Evolutionary conservation across 2,888 invertebrate genomes (phyloP), one percentile per base, ranked within the genome.

Genomic region (Macaria notata): DNA sequence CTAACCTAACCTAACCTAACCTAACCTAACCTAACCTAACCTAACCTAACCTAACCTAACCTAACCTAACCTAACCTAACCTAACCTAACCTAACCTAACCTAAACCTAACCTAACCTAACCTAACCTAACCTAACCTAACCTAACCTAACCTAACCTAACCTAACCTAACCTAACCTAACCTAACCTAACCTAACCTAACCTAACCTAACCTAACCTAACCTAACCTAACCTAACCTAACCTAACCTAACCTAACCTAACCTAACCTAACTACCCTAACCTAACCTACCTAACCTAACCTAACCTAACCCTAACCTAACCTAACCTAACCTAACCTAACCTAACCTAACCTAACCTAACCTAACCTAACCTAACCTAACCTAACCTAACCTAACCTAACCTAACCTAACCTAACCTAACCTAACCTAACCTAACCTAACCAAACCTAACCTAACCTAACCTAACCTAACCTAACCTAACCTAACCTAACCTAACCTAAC

Each of bases 381-480:
- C n/a, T n/a, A n/a, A n/a, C n/a, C n/a, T n/a, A n/a, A 57, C 57
- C 61, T 61, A 57, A 57, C 61, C 61, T 61, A 58, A 57, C 61
- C 61, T 61, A 57, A 57, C 61, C 61, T 61, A 58, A 57, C 61
- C 61, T 61, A n/a, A n/a, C n/a, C n/a, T n/a, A n/a, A n/a, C 56
- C 57, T 53, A 52, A 55, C 52, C 59, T 52, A 52, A 52, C 59
- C 59, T 55, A 56, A 55, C 55, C 55, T 59, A 52, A 55, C 55
- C 59, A 56, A 56, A 55, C 59, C 59, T 59, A 55, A 55, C 59
- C 53, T n/a, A n/a, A n/a, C n/a, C n/a, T n/a, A n/a, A n/a, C n/a
- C n/a, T n/a, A n/a, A n/a, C n/a, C n/a, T n/a, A n/a, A n/a, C n/a
- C n/a, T n/a, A n/a, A n/a, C n/a, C n/a, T n/a, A n/a, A n/a, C n/a